Base-by-base conservation (phyloP, 92 coral and sea anemone species). In the Umimayanthus kanabou region DNA sequence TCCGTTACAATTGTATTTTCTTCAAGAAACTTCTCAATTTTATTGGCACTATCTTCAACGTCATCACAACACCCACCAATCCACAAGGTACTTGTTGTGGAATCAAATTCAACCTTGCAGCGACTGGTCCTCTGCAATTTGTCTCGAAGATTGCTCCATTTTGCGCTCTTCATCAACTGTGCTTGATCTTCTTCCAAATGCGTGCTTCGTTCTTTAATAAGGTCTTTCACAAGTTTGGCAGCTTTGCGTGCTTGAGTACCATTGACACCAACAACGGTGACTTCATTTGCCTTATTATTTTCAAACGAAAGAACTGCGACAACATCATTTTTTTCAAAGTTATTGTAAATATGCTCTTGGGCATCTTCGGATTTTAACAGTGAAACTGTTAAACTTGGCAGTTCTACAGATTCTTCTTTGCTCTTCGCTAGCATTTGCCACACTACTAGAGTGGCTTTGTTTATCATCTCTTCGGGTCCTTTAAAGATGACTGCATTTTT, bases 1-100 rank as follows among this genome's bases (percentile, higher is more conserved):
- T 91, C 40, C 13, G 37, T 85, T 16, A 92, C 77, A 53, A 95
- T 91, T 55, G 96, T 92, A 73, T 95, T 95, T 77, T 91, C 89
- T 70, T 77, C 89, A 42, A 95, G 80, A 84, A 95, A 95, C 20
- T 69, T 47, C 25, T 85, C 74, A 7, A 95, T 67, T n/a, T 43
- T 45, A 73, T 39, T 39, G 39, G 73, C 42, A 26, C 88, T 81
- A 22, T 67, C n/a, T 25, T 89, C 40, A 4, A 94, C 93, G 16
- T 92, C 86, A 29, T 86, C 89, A 73, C 73, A 82, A 81, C 80
- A 57, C 9, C 98, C 96, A n/a, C 88, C 90, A 57, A 95, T 53
- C 85, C 87, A 91, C 26, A 95, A n/a, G 26, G 88, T 88, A 37
- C 73, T 79, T 55, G 81, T 76, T 39, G 53, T 25, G 43, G 65